Conservation (phyloP, 2,113 vertebrate species). For the Tupaia chinensis region DNA sequence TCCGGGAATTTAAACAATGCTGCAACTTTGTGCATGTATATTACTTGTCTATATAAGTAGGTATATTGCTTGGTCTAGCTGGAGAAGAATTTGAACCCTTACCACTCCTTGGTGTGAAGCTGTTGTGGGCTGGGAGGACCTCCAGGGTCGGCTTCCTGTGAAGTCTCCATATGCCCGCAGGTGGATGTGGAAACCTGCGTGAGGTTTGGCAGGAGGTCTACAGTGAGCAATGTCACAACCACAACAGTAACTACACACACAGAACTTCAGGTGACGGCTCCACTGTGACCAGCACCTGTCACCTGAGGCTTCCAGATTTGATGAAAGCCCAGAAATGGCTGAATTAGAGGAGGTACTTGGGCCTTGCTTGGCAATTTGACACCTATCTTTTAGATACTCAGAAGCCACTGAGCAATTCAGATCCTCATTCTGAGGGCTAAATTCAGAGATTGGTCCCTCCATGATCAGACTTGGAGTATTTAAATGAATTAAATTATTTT, state of each 20-base stretch:
- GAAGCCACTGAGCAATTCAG: not conserved
- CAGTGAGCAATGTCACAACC: constrained; percentile 24
- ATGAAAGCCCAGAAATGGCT: not conserved
- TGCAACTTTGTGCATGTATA: not conserved
- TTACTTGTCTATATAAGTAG: not conserved
- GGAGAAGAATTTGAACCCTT: not conserved
- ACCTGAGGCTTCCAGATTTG: not conserved
- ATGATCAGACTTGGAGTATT: not conserved
- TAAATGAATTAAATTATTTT: constrained; percentile 9
- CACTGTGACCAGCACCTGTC: not conserved
- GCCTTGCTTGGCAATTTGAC: not conserved
- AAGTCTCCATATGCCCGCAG: not conserved
- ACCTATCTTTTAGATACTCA: not conserved
- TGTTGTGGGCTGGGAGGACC: not conserved
- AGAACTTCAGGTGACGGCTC: not conserved
- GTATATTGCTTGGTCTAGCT: not conserved
- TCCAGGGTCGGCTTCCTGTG: not conserved
- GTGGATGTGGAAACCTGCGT: not conserved
- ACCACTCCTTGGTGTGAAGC: not conserved
- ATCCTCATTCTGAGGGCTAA: not conserved
- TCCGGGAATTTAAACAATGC: not conserved
- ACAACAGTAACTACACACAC: not conserved
- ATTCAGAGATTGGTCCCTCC: not conserved
- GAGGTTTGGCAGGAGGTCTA: not conserved
- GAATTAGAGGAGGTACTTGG: not conserved